Evolutionary conservation across 2,888 invertebrate genomes (phyloP).

Genomic region (Morinoia aosen): DNA sequence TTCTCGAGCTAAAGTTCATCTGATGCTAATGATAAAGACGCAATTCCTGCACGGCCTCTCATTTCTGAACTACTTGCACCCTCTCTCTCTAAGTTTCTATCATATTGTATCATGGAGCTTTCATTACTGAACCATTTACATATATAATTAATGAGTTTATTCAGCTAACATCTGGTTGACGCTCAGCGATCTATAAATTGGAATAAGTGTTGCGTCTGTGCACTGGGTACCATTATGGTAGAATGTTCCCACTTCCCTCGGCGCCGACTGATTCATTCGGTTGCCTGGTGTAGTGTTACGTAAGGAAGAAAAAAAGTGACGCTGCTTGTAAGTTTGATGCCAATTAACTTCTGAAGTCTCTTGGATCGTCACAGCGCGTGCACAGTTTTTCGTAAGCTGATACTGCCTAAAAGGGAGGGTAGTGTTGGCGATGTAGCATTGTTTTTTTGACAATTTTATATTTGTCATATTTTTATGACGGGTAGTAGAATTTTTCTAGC

Average conservation of each 20-base stretch:
- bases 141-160: neutral
- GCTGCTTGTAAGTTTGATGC: neutral
- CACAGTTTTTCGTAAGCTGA: no score
- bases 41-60: neutral
- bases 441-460: no score
- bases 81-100: neutral
- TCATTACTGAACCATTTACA: neutral
- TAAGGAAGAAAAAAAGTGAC: neutral
- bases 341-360: neutral
- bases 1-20: conserved; percentile 31
- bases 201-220: neutral
- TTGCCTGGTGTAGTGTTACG: neutral
- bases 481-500: no score
- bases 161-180: neutral
- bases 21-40: neutral
- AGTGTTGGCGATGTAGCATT: no score
- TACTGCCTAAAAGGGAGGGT: no score
- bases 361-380: neutral
- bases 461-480: no score
- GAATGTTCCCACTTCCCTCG: neutral
- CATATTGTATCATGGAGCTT: neutral
- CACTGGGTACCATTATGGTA: neutral
- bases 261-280: neutral
- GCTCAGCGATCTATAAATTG: neutral
- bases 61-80: neutral